Evolutionary conservation across 2,113 vertebrate genomes (phyloP), one percentile per base, ranked within the genome.

Genomic region (Equus quagga): DNA sequence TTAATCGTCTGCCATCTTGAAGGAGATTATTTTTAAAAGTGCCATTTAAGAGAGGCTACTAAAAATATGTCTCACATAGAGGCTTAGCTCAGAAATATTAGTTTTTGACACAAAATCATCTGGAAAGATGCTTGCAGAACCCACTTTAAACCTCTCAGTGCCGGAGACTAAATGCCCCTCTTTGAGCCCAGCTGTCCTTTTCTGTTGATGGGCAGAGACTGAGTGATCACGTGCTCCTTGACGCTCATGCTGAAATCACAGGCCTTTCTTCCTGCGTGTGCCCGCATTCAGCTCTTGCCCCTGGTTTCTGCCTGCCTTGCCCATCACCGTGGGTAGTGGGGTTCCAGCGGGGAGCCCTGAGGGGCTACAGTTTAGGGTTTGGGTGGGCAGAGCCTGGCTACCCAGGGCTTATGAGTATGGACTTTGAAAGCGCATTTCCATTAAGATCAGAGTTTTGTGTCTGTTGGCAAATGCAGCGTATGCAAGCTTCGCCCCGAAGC

Each of bases 21-120:
- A 94, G 85, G 76, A 95, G 91, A 91, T 93, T 96, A 96, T 97
- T 97, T 96, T 95, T 56, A 36, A 97, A 97, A 96, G 82, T 67
- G 70, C 96, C 56, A 26, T 85, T 98, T 95, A 94, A 92, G 78
- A 96, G 60, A 54, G 80, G 58, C 80, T 93, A 36, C 97, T 95
- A 98, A 97, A 97, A 98, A 92, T 97, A 92, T 15, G 54, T 94
- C 60, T 82, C 67, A 72, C 91, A 49, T 75, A 95, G 65, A 93
- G 60, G 54, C 94, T 94, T 69, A 95, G 75, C 88, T 96, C 79
- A 92, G 94, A 96, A 97, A 92, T 88, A 94, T 23, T 95, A 93
- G 93, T 93, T 96, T 96, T 93, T 72, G 81, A 96, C 80, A 85
- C 41, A 92, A 56, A 95, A 78, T 83, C 33, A 80, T 96, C 49